A percentile compares a stretch with the other conserved stretches of the same genome.
Conservation (phyloP, 2,113 vertebrate genomes). For the Dicrurus megarhynchus region DNA sequence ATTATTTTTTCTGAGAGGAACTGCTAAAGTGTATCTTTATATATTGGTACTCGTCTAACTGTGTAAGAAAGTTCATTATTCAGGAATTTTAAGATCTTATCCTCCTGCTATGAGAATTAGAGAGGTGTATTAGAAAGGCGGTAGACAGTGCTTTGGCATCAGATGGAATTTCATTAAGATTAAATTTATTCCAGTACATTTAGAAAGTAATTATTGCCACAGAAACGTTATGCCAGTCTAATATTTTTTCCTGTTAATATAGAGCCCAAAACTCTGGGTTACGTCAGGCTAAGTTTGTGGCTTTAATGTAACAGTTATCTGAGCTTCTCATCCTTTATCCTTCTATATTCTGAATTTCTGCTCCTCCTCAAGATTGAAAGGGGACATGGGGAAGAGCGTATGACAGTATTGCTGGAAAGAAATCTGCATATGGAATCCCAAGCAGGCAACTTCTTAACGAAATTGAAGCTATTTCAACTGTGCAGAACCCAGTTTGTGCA, state of each 20-base stretch:
- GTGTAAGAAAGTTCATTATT: conserved; percentile 7
- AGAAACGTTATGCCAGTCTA: background rate
- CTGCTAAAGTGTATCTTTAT: background rate
- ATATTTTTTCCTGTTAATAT: background rate
- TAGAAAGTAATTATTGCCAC: conserved; percentile 37
- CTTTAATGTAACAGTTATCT: background rate
- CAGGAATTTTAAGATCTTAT: background rate
- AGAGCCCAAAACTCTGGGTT: background rate
- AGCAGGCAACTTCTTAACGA: background rate
- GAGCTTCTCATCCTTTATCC: background rate
- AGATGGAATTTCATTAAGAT: conserved; percentile 16
- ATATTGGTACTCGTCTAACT: background rate
- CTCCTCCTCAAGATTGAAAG: background rate
- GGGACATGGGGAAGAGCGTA: background rate
- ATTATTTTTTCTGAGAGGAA: background rate
- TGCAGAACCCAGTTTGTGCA: background rate
- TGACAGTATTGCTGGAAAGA: background rate
- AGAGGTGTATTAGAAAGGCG: background rate
- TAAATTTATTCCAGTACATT: conserved; percentile 10
- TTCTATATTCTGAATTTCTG: background rate
- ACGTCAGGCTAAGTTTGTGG: background rate
- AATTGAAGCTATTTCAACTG: conserved; percentile 4
- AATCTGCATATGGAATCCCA: conserved; percentile 15
- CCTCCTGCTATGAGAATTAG: background rate
- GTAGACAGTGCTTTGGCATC: background rate